Base-by-base conservation (phyloP, 2,797 vertebrate genomes). In the Coranthus polyacanthus region DNA sequence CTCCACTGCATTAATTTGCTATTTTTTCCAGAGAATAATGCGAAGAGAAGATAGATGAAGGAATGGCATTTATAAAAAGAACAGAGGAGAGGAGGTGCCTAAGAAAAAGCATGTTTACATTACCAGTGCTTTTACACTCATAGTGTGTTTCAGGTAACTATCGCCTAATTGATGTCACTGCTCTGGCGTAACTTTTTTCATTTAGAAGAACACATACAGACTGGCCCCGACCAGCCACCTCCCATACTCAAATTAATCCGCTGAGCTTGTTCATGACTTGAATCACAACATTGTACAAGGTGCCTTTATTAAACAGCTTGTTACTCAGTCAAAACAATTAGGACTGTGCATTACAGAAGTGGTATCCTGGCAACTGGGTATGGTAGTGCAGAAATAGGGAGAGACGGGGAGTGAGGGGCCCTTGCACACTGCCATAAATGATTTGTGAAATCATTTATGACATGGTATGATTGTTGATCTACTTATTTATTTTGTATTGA, bases 311-410 rank as follows among this genome's bases (percentile, higher is more conserved):
- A 89, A 88, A 92, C 86, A 88, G 89, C 88, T 90, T 88, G 88
- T 93, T 92, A 92, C 85, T 88, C 88, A 90, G 87, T 92, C 87
- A 89, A 92, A 92, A 90, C 92, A 92, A 92, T 93, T 93, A 92
- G 71, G 83, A 81, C 82, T 81, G 72, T 83, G 84, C 78, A 87
- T 91, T 89, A 88, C 81, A 80, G 72, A 77, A 77, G 81, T 73
- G 51, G 91, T 93, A 92, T 92, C 93, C 92, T 86, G 88, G 93
- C 92, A 94, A 94, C 92, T 74, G 74, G 75, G 46, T 63, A 89
- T 72, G 83, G 73, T 61, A 65, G 59, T 56, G 63, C 62, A 83
- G 68, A 75, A 72, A 82, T 52, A 76, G 72, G 70, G 74, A 67
- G 78, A 84, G 72, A 77, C 73, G 71, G 56, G 46, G 51, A 63